Evolutionary conservation across 1,140 invertebrate species (phyloP).

Genomic region (Drosophila ironensis): DNA sequence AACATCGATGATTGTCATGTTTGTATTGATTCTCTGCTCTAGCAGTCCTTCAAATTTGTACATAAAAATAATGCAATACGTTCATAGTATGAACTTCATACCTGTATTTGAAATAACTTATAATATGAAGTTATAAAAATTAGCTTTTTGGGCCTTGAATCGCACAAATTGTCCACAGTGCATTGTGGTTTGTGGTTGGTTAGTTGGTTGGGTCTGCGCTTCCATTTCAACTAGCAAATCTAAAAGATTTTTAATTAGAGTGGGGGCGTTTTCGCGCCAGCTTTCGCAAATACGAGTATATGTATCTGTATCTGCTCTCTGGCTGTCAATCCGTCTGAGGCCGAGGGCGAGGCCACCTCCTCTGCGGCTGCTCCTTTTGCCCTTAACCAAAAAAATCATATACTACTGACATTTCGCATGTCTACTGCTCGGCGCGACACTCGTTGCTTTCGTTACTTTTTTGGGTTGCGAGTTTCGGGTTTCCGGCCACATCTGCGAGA

Average conservation of each 20-base stretch:
- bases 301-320: slow-evolving; percentile 1
- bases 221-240: slow-evolving; percentile 41
- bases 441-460: not conserved
- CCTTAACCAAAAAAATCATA: slow-evolving; percentile 72
- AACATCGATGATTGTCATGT: too few relatives aligned
- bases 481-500: not conserved
- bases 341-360: slow-evolving; percentile 27
- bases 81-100: too few relatives aligned
- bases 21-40: too few relatives aligned
- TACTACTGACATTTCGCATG: slow-evolving; percentile 56
- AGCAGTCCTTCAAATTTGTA: too few relatives aligned
- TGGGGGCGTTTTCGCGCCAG: slow-evolving; percentile 43
- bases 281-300: slow-evolving; percentile 16
- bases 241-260: slow-evolving; percentile 71
- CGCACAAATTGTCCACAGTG: not conserved
- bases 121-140: too few relatives aligned
- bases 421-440: not conserved
- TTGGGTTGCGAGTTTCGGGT: slow-evolving; percentile 4
- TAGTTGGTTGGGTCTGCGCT: slow-evolving; percentile 28
- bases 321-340: slow-evolving; percentile 12
- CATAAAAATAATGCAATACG: too few relatives aligned
- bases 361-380: slow-evolving; percentile 25
- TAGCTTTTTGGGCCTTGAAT: too few relatives aligned
- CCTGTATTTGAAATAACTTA: too few relatives aligned
- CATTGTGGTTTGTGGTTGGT: not conserved